Evolutionary conservation across 2,113 vertebrate genomes (phyloP), one percentile per base, ranked within the genome.

Genomic region (Salvelinus namaycush): DNA sequence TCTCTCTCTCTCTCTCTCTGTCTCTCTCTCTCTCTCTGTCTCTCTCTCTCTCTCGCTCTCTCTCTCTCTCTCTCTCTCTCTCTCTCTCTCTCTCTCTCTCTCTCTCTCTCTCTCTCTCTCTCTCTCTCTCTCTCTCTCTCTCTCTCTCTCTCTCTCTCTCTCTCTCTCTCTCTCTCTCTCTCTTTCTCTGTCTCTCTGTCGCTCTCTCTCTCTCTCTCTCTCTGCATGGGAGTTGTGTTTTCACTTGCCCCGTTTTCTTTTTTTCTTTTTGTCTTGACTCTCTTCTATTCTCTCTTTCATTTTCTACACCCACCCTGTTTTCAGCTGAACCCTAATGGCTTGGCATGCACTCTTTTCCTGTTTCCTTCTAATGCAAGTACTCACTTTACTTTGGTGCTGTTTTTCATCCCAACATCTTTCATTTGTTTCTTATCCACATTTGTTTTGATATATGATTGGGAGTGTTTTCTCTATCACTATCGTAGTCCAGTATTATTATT

Each of bases 381-480:
- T 87, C 73, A 77, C 31, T 83, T 89, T 59, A 86, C 29, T 70
- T 84, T 87, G 48, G 60, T 67, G 64, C 75, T 34, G 27, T 80
- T 14, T 60, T 76, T 34, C 6, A 24, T 71, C 73, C 70, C 24
- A 29, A 14, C 49, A 34, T 20, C 79, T 49, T 72, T 73, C 34
- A 20, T 69, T 31, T 6, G 11, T 11, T 51, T 51, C 76, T 18
- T 49, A 69, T 60, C 2, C 71, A 31, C 59, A 11, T 85, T 85
- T 76, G 72, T 44, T 84, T 89, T 8, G 92, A 92, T 93, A 93
- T 84, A 93, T 93, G 94, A 94, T 92, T 94, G 95, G 94, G 89
- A 92, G 79, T 77, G 49, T 12, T 75, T 3, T 29, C 0, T 62
- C 20, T 51, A 24, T 34, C 5, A 5, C 31, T 34, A 5, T 34